These are phyloP conservation scores for Strix aluco DNA, from an alignment of 2,113 vertebrate genomes.

Conservation along the genomic window DNA sequence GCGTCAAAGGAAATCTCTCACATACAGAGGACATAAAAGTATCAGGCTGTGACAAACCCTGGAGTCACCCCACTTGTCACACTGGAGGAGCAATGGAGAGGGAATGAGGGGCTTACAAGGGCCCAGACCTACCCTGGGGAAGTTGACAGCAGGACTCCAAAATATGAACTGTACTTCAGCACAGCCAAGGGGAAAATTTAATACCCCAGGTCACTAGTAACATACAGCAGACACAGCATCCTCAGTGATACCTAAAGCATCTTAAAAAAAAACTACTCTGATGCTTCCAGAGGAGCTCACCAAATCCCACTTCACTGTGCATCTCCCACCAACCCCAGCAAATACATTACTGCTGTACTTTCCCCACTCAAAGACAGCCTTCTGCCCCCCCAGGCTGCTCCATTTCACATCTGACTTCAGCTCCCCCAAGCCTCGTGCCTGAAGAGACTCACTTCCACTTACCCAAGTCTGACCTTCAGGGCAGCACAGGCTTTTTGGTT, in stretches of 20 bases:
- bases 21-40: neutral
- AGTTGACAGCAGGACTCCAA: neutral
- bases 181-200: neutral
- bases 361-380: neutral
- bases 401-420: neutral
- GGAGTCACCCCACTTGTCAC: neutral
- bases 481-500: neutral
- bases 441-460: neutral
- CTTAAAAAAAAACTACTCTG: neutral
- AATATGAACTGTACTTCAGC: neutral
- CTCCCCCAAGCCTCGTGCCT: fast-evolving
- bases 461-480: neutral
- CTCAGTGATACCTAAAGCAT: neutral
- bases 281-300: neutral
- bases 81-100: neutral
- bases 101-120: neutral
- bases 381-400: neutral
- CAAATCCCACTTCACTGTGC: neutral
- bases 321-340: neutral
- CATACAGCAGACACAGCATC: neutral
- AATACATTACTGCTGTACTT: neutral
- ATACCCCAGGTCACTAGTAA: neutral
- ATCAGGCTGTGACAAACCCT: neutral
- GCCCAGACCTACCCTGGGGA: neutral
- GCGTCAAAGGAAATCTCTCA: neutral